Percentiles rank a stretch among this genome's conserved stretches.
Conservation (phyloP, 2,888 invertebrate genomes). For the Temnothorax rugatulus region DNA sequence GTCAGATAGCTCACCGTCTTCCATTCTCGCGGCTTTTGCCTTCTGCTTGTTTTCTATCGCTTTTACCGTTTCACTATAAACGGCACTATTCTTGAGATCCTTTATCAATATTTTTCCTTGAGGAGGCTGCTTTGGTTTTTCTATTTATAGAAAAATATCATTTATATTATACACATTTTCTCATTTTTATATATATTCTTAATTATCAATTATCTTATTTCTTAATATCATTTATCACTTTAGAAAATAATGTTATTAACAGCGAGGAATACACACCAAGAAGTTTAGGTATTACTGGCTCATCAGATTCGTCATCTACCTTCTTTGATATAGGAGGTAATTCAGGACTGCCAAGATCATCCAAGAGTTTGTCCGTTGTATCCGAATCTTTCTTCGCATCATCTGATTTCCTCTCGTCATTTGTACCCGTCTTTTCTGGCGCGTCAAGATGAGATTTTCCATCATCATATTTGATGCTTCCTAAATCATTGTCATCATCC, state of each 20-base stretch:
- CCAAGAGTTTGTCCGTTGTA: not conserved
- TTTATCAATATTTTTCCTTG: constrained; percentile 90
- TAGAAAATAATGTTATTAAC: not conserved
- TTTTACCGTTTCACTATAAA: constrained; percentile 90
- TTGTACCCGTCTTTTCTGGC: constrained; percentile 9
- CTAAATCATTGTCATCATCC: not conserved
- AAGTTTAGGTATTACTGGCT: constrained; percentile 80
- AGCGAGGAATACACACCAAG: constrained; percentile 76
- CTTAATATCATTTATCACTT: not conserved
- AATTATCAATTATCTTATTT: not conserved
- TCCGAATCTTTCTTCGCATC: constrained; percentile 47
- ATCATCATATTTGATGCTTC: constrained; percentile 29
- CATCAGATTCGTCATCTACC: constrained; percentile 86
- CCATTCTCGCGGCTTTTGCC: constrained; percentile 88
- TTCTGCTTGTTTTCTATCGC: constrained; percentile 89
- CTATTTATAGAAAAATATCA: constrained; percentile 65
- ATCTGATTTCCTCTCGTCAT: constrained; percentile 23
- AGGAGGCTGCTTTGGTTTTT: constrained; percentile 83
- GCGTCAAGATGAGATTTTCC: constrained; percentile 13
- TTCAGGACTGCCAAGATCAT: constrained; percentile 71
- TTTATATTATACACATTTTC: not conserved
- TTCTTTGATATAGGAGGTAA: constrained; percentile 84
- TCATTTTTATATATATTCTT: not conserved
- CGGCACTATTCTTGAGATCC: constrained; percentile 90
- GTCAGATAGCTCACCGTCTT: constrained; percentile 89